A percentile compares a stretch with the other conserved stretches of the same genome.
These are phyloP conservation scores for Sorex fumeus DNA, from an alignment of 2,113 vertebrate genomes.

Conservation along the genomic window DNA sequence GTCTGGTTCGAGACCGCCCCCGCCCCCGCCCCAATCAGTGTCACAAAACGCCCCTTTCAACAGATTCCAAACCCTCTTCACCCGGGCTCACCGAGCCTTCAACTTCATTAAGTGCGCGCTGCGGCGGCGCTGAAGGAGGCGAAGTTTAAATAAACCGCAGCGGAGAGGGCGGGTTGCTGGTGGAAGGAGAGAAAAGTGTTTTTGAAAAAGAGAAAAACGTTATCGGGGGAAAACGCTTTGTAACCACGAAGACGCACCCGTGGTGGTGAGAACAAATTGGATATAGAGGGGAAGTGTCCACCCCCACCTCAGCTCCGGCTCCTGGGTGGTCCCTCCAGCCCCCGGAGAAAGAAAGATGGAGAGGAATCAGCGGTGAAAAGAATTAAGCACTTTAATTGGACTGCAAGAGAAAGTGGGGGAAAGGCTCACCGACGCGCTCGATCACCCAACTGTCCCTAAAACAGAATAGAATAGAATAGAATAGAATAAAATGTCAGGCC, in stretches of 20 bases:
- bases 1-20: constrained; percentile 75
- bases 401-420: constrained; percentile 60
- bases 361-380: constrained; percentile 78
- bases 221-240: constrained; percentile 80
- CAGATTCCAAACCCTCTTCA: constrained; percentile 84
- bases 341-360: constrained; percentile 76
- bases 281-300: constrained; percentile 78
- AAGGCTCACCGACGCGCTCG: constrained; percentile 55
- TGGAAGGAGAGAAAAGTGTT: constrained; percentile 68
- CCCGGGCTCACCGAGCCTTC: constrained; percentile 82
- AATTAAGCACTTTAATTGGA: constrained; percentile 82
- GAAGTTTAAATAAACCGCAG: constrained; percentile 85
- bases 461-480: constrained; percentile 74
- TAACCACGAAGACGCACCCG: constrained; percentile 82
- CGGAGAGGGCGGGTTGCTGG: constrained; percentile 58
- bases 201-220: constrained; percentile 81
- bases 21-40: constrained; percentile 82
- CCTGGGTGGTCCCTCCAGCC: constrained; percentile 83
- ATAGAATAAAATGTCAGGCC: constrained; percentile 69
- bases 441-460: constrained; percentile 68
- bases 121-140: constrained; percentile 79
- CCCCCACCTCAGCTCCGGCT: constrained; percentile 73
- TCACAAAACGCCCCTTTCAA: constrained; percentile 85
- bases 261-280: constrained; percentile 82
- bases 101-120: constrained; percentile 81